Evolutionary conservation across 1,140 invertebrate species (phyloP), one percentile per base, ranked within the genome.

Genomic region (Holcopasites calliopsidis): DNA sequence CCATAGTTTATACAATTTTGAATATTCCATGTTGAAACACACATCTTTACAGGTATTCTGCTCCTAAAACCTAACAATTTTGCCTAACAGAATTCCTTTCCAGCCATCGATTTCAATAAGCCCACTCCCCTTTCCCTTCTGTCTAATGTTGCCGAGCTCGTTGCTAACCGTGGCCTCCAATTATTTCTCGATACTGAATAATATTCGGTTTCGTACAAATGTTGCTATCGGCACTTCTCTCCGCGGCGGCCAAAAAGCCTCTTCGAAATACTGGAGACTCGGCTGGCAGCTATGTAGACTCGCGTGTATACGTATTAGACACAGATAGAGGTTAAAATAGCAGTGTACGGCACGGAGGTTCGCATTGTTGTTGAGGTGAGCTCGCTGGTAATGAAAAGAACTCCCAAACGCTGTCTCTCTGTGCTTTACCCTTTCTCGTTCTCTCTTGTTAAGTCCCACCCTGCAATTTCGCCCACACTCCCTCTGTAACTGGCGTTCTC

Each of bases 1-100:
- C 87, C 86, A 71, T 88, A 86, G 85, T 87, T 79, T 82, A 90
- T 90, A 88, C 87, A 87, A 86, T 86, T 83, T 88, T 87, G n/a
- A n/a, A n/a, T n/a, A n/a, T n/a, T n/a, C n/a, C n/a, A n/a, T n/a
- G n/a, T n/a, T n/a, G n/a, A n/a, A n/a, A n/a, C n/a, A n/a, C n/a
- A n/a, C n/a, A n/a, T n/a, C n/a, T n/a, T n/a, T n/a, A n/a, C n/a
- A n/a, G n/a, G n/a, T n/a, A n/a, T n/a, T n/a, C n/a, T n/a, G n/a
- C n/a, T n/a, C n/a, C n/a, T n/a, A n/a, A n/a, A n/a, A n/a, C n/a
- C n/a, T n/a, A n/a, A 6, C 2, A 13, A 84, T 79, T 87, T 86
- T 89, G 86, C 88, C 87, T 86, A 88, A 88, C 85, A 84, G 73
- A 57, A 35, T 52, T 23, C 1, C 26, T 0, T n/a, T n/a, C n/a